phyloP scores from a whole-genome alignment of 1,140 invertebrate genomes.

The Cydia fagiglandana region DNA sequence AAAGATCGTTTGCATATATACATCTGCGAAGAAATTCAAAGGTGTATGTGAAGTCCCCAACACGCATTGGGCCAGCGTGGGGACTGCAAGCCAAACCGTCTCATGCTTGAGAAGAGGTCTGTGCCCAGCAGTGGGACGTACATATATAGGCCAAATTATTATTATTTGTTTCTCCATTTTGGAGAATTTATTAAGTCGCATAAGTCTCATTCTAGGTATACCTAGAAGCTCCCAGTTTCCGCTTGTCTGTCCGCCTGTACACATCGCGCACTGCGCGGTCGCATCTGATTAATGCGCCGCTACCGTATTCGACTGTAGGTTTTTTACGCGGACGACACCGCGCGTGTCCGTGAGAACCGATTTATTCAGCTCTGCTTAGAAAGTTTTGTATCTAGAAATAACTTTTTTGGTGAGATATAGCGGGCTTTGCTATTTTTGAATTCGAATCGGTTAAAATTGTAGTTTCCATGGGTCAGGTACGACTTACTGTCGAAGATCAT shows the following conservation, averaged over 20 bases:
- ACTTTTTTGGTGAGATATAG: background rate
- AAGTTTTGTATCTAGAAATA: conserved; percentile 16
- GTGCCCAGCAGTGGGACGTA: too few relatives aligned
- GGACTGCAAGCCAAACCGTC: too few relatives aligned
- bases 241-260: conserved; percentile 42
- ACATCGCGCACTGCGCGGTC: conserved; percentile 37
- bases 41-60: too few relatives aligned
- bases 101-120: too few relatives aligned
- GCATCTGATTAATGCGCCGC: conserved; percentile 58
- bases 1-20: too few relatives aligned
- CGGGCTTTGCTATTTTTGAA: background rate
- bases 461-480: too few relatives aligned
- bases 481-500: too few relatives aligned
- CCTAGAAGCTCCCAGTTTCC: background rate
- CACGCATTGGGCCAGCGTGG: too few relatives aligned
- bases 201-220: background rate
- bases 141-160: too few relatives aligned
- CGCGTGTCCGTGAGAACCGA: conserved; percentile 69
- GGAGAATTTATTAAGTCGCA: too few relatives aligned
- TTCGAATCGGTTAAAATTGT: background rate
- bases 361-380: conserved; percentile 37
- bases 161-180: too few relatives aligned
- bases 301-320: conserved; percentile 49
- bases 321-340: conserved; percentile 48
- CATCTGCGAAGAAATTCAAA: too few relatives aligned